phyloP scores from a whole-genome alignment of 2,888 invertebrate genomes.

The Drosophila niveifrons region DNA sequence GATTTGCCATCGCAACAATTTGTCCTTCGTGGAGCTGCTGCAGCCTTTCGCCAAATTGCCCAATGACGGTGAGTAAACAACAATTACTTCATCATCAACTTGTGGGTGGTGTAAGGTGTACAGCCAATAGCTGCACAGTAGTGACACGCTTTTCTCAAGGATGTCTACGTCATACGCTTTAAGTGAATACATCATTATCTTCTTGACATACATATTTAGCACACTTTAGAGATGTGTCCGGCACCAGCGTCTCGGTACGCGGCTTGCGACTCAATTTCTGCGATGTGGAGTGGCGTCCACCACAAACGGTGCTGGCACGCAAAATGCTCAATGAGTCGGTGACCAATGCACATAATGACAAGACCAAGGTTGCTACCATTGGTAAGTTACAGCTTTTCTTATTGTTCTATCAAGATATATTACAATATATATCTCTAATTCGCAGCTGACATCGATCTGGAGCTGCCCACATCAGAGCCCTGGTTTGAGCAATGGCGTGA shows the following conservation, averaged over 20 bases:
- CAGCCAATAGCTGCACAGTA: background rate
- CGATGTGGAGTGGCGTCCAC: constrained; percentile 93
- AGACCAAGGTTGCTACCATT: constrained; percentile 87
- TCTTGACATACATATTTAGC: constrained; percentile 86
- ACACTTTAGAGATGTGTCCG: constrained; percentile 93
- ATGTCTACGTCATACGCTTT: too few relatives aligned
- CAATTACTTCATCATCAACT: background rate
- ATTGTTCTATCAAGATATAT: background rate
- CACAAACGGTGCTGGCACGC: constrained; percentile 92
- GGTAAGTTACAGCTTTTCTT: constrained; percentile 84
- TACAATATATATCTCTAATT: constrained; percentile 14
- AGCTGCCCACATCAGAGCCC: constrained; percentile 92
- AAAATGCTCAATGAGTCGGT: constrained; percentile 95
- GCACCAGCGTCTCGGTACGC: constrained; percentile 89
- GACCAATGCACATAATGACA: constrained; percentile 87
- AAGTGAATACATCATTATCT: background rate
- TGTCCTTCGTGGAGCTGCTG: constrained; percentile 94
- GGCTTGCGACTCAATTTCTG: constrained; percentile 92
- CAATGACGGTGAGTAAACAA: constrained; percentile 88
- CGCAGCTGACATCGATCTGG: constrained; percentile 87
- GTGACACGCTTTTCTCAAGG: background rate
- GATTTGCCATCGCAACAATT: constrained; percentile 95
- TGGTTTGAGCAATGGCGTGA: constrained; percentile 99
- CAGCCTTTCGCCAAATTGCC: constrained; percentile 94
- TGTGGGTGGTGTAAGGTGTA: background rate